Evolutionary conservation across 2,797 vertebrate genomes (phyloP), one percentile per base, ranked within the genome.

Genomic region (Sylvia borin): DNA sequence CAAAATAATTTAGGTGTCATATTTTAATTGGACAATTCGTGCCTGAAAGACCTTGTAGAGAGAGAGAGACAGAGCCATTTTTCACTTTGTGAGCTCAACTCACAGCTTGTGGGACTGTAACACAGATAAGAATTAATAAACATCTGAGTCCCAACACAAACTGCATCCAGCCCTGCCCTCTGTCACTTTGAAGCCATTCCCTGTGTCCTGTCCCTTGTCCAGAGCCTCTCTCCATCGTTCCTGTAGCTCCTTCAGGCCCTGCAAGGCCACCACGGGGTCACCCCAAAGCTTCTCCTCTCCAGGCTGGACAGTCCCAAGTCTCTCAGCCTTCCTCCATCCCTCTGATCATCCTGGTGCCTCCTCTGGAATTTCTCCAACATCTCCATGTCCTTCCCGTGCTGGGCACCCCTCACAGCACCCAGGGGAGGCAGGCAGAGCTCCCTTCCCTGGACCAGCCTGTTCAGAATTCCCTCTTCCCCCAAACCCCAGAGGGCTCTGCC

Each of bases 211-310:
- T 2, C 11, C 1, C 61, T 21, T 40, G 16, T 5, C 1, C 9
- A 66, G 0, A 13, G 4, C 26, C 11, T 47, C 43, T 50, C n/a
- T 31, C 31, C 40, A 16, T 13, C 17, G 36, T 9, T 34, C n/a
- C 22, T 54, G 31, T 7, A 2, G 4, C 38, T n/a, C 70, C 70
- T 36, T 20, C 67, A 58, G 60, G 27, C 27, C 1, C 51, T 79
- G 16, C 2, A 38, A 13, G n/a, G 38, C n/a, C 68, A 18, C 53
- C 7, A 0, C 5, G 6, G 25, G 8, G 6, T 34, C 34, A 36
- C 40, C 4, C 34, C 34, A 6, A 19, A 75, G 19, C 18, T 42
- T 24, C 24, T 51, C 45, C 11, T 38, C 13, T 53, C 45, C 53
- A 60, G 25, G 38, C 4, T 53, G 53, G 26, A 1, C 47, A 42